These are phyloP conservation scores for Pantherophis guttatus DNA, from an alignment of 2,113 vertebrate genomes.

Conservation along the genomic window DNA sequence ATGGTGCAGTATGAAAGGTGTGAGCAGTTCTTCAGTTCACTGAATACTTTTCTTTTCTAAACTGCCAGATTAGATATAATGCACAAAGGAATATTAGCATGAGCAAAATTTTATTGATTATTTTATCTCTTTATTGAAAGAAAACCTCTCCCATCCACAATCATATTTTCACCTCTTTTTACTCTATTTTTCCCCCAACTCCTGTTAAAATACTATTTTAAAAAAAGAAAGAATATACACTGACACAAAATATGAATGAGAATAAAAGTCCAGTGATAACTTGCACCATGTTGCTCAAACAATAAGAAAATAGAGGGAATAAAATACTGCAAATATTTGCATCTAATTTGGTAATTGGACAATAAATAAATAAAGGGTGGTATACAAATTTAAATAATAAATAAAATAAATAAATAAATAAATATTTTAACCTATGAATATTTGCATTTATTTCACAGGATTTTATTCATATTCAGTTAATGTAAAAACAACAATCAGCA, in stretches of 20 bases:
- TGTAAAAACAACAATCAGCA: not conserved
- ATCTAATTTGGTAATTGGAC: not conserved
- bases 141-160: slow-evolving; percentile 12
- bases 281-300: not conserved
- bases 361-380: not conserved
- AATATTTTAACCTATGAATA: not conserved
- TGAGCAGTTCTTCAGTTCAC: slow-evolving; percentile 38
- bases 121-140: slow-evolving; percentile 11
- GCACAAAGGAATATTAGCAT: slow-evolving; percentile 6
- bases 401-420: slow-evolving; percentile 1
- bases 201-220: not conserved
- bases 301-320: not conserved
- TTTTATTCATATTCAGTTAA: not conserved
- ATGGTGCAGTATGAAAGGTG: slow-evolving; percentile 9
- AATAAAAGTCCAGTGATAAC: slow-evolving; percentile 1
- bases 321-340: not conserved
- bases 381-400: too few species aligned
- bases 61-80: slow-evolving; percentile 14
- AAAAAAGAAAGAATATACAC: not conserved
- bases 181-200: not conserved
- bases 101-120: slow-evolving; percentile 17
- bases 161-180: slow-evolving; percentile 20
- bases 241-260: slow-evolving; percentile 5
- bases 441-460: not conserved
- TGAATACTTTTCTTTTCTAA: slow-evolving; percentile 36